Evolutionary conservation across 2,113 vertebrate genomes (phyloP), one percentile per base, ranked within the genome.

Genomic region (Brachypodius melanocephalos): DNA sequence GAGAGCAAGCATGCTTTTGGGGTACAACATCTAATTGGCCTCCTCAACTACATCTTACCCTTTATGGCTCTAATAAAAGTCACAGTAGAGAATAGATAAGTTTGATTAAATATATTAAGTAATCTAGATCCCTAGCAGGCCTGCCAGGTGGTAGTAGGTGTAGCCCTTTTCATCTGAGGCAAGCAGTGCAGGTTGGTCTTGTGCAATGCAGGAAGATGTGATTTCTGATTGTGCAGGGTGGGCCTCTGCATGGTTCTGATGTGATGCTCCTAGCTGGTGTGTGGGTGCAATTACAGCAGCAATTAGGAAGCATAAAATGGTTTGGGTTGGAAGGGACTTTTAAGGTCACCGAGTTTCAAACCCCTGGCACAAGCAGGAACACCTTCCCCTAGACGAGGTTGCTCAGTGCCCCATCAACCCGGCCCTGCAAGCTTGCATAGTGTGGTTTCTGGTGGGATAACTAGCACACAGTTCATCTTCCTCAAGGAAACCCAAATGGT

Each of bases 211-310:
- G 25, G 49, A 24, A 26, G 12, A 14, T 75, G 57, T 5, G 4
- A 15, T 63, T 84, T 84, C 49, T 24, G 7, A 4, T 48, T 58
- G 12, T 55, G 67, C 10, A 11, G 31, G 10, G 14, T 25, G 24
- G 73, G 14, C 28, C 17, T 12, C 2, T 6, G 4, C 6, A 2
- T 6, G 8, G 5, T 63, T 74, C 17, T 31, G 3, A 7, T 42
- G 29, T 58, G 76, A 46, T 18, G 3, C 4, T 49, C 5, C 12
- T 40, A 17, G 26, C 49, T 67, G 45, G 3, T 63, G 36, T 71
- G 29, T 76, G 21, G 43, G 25, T 63, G 31, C 36, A 57, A 9
- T 38, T 74, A 29, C 22, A 78, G 68, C 13, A 38, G 66, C 1
- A 1, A 9, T 38, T 91, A 54, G 75, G 52, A 63, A 58, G 34